Percentiles rank a stretch among this genome's conserved stretches.
Evolutionary conservation across 2,888 invertebrate species (phyloP).

Genomic region (Vandiemenella viatica): DNA sequence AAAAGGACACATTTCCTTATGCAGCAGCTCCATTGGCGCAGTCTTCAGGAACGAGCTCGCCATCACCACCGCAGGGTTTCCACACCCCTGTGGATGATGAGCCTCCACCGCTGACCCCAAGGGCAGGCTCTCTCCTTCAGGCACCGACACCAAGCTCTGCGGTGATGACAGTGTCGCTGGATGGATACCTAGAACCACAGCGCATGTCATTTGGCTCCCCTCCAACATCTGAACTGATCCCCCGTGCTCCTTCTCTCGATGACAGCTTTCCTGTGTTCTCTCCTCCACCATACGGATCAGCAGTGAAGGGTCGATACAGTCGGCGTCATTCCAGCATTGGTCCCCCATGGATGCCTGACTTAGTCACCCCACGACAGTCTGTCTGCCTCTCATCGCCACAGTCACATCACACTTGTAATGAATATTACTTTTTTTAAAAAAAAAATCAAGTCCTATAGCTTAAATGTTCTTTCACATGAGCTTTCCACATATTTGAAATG

Average conservation of each 20-base stretch:
- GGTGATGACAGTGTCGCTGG: slow-evolving; percentile 67
- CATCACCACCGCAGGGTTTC: slow-evolving; percentile 53
- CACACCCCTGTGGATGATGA: slow-evolving; percentile 58
- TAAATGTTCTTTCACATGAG: too few relatives aligned
- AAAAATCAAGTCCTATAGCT: too few relatives aligned
- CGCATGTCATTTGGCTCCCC: slow-evolving; percentile 69
- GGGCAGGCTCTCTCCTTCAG: slow-evolving; percentile 37
- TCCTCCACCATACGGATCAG: slow-evolving; percentile 50
- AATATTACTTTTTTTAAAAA: too few relatives aligned
- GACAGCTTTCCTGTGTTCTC: slow-evolving; percentile 77
- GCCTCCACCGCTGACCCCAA: slow-evolving; percentile 31
- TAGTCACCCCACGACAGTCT: slow-evolving; percentile 51
- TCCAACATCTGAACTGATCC: slow-evolving; percentile 48
- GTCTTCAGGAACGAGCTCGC: slow-evolving; percentile 32
- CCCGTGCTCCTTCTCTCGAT: slow-evolving; percentile 50
- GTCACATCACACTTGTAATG: slow-evolving; percentile 82
- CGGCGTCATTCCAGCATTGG: slow-evolving; percentile 33
- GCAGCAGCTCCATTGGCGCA: slow-evolving; percentile 12
- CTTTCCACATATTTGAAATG: too few relatives aligned
- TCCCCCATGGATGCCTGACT: slow-evolving; percentile 34
- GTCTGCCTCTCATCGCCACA: slow-evolving; percentile 62
- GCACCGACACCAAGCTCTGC: slow-evolving; percentile 54
- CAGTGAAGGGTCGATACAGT: slow-evolving; percentile 19
- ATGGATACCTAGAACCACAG: slow-evolving; percentile 72
- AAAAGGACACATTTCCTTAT: neutral